These are phyloP conservation scores for Mohoua ochrocephala DNA, from an alignment of 2,113 vertebrate species.

Conservation along the genomic window DNA sequence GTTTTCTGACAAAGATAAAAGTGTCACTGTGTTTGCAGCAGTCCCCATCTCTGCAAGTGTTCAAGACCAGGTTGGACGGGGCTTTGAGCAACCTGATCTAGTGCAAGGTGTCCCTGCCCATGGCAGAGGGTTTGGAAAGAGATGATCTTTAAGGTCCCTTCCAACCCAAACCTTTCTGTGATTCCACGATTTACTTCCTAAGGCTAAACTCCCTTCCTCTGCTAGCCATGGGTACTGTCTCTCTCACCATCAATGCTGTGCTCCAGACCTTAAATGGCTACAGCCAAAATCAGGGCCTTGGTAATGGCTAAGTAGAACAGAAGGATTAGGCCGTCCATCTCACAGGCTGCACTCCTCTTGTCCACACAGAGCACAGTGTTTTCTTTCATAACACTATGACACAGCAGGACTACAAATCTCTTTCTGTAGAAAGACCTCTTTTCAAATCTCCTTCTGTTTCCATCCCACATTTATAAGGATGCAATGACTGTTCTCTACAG, in stretches of 20 bases:
- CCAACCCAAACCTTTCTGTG: not conserved
- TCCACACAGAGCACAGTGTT: rapidly evolving
- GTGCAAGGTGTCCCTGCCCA: not conserved
- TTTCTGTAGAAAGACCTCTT: not conserved
- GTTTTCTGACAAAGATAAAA: not conserved
- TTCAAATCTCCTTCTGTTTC: not conserved
- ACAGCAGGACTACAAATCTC: not conserved
- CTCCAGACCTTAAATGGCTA: not conserved
- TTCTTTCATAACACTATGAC: not conserved
- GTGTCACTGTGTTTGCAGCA: not conserved
- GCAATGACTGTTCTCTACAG: not conserved
- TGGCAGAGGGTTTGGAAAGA: not conserved
- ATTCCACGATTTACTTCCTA: not conserved
- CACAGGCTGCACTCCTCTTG: not conserved
- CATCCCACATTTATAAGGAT: not conserved
- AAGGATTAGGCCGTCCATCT: not conserved
- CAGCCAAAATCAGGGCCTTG: not conserved
- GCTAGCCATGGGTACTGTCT: not conserved
- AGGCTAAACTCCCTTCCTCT: not conserved
- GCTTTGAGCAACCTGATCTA: not conserved
- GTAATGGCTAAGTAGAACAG: not conserved
- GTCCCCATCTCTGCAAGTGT: no score
- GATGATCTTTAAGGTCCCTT: not conserved
- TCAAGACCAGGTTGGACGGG: not conserved
- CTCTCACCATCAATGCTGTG: not conserved